Conservation (phyloP, 2,888 invertebrate species). For the Luperina testacea region DNA sequence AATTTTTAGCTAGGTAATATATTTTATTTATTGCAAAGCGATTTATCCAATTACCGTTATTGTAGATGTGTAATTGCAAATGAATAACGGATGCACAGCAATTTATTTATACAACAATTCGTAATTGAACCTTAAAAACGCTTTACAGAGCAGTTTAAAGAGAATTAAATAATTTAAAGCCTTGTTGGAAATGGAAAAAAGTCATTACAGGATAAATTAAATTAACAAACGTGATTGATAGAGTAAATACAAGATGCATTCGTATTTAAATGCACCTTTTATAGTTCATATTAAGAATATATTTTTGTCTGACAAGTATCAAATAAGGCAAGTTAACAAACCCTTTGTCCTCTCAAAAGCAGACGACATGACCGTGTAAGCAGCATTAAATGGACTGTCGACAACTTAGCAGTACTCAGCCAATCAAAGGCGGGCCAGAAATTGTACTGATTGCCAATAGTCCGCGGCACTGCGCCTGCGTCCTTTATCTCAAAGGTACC, state of each 20-base stretch:
- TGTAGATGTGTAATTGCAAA: conserved; percentile 43
- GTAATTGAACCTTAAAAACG: conserved; percentile 53
- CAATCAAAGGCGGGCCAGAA: conserved; percentile 57
- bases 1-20: conserved; percentile 10
- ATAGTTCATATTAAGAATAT: neutral
- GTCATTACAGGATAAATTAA: neutral
- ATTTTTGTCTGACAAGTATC: neutral
- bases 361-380: conserved; percentile 3
- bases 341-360: conserved; percentile 29
- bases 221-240: neutral
- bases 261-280: neutral
- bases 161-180: conserved; percentile 48
- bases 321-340: conserved; percentile 4
- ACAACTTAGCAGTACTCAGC: conserved; percentile 26
- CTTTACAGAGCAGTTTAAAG: conserved; percentile 24
- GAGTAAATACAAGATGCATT: neutral
- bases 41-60: conserved; percentile 46
- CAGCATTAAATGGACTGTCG: conserved; percentile 13
- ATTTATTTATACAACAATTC: conserved; percentile 56
- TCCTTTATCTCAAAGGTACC: conserved; percentile 72
- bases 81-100: conserved; percentile 45
- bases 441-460: conserved; percentile 76
- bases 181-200: neutral
- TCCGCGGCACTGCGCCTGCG: conserved; percentile 69
- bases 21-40: conserved; percentile 27